These are phyloP conservation scores for Prorops nasuta DNA, from an alignment of 1,140 invertebrate genomes.

Conservation along the genomic window DNA sequence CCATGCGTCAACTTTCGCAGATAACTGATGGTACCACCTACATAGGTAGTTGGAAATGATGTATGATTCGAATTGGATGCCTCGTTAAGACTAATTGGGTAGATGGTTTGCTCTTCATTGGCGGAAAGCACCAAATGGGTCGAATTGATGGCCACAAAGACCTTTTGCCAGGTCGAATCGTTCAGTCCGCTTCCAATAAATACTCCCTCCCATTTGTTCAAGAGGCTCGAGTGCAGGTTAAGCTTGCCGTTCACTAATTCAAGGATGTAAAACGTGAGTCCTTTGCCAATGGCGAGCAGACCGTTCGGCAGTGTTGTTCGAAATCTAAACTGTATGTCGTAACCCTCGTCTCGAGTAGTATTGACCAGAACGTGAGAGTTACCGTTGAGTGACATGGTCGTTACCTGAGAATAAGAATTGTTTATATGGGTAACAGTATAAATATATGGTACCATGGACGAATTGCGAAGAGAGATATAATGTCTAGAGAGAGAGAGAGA, in stretches of 20 bases:
- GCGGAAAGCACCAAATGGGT: constrained; percentile 81
- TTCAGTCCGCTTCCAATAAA: constrained; percentile 81
- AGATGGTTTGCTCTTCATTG: constrained; percentile 86
- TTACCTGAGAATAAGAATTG: constrained; percentile 61
- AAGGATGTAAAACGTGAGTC: constrained; percentile 78
- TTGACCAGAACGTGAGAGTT: constrained; percentile 75
- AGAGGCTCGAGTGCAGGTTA: constrained; percentile 80
- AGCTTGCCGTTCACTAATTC: constrained; percentile 77
- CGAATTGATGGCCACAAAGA: constrained; percentile 82
- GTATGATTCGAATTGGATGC: constrained; percentile 70
- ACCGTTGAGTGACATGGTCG: constrained; percentile 83
- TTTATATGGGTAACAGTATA: too few species aligned
- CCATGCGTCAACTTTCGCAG: constrained; percentile 67
- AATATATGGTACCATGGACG: too few species aligned
- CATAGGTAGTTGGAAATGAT: constrained; percentile 77
- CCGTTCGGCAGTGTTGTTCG: constrained; percentile 85
- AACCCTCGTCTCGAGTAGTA: constrained; percentile 78
- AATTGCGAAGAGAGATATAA: too few species aligned
- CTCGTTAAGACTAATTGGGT: constrained; percentile 77
- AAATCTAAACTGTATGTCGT: constrained; percentile 86
- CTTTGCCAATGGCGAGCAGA: constrained; percentile 81
- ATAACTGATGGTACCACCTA: constrained; percentile 72
- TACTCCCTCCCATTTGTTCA: constrained; percentile 88
- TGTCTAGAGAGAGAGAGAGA: too few species aligned
- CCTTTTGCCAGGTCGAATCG: constrained; percentile 84